Conservation (phyloP, 2,888 invertebrate genomes). For the Malthinus flaveolus region DNA sequence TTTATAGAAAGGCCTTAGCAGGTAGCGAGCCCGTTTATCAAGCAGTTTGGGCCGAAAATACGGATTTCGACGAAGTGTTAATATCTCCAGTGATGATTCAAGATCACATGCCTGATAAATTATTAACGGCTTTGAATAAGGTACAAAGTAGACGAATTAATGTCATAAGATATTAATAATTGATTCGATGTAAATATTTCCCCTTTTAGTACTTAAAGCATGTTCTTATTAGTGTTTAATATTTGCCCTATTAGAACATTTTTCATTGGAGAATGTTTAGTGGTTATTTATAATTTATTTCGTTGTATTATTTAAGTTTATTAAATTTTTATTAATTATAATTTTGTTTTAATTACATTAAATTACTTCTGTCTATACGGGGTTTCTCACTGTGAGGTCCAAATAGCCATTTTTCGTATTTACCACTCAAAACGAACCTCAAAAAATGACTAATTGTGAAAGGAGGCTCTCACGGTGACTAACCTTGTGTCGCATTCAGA, state of each 20-base stretch:
- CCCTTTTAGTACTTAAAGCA: background rate
- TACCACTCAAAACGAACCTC: too few species aligned
- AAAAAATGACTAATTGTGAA: too few species aligned
- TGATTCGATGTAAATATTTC: constrained; percentile 9
- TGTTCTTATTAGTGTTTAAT: too few species aligned
- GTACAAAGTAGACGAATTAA: constrained; percentile 55
- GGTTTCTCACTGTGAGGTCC: too few species aligned
- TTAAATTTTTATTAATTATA: too few species aligned
- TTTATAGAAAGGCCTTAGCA: constrained; percentile 66
- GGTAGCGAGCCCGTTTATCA: constrained; percentile 81
- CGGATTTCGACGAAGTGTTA: constrained; percentile 83
- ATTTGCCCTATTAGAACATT: too few species aligned
- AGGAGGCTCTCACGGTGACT: too few species aligned
- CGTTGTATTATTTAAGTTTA: constrained; percentile 8
- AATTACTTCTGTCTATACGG: too few species aligned
- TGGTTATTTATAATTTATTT: constrained; percentile 7
- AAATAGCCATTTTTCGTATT: too few species aligned
- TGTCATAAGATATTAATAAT: background rate
- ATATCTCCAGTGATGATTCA: constrained; percentile 89
- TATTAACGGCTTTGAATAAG: constrained; percentile 82
- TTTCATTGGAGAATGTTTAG: too few species aligned
- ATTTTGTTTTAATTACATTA: too few species aligned
- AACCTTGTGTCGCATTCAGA: too few species aligned
- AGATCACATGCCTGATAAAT: constrained; percentile 89
- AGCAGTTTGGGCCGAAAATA: constrained; percentile 83